phyloP scores from a whole-genome alignment of 2,113 vertebrate species.

The Toxostoma redivivum region DNA sequence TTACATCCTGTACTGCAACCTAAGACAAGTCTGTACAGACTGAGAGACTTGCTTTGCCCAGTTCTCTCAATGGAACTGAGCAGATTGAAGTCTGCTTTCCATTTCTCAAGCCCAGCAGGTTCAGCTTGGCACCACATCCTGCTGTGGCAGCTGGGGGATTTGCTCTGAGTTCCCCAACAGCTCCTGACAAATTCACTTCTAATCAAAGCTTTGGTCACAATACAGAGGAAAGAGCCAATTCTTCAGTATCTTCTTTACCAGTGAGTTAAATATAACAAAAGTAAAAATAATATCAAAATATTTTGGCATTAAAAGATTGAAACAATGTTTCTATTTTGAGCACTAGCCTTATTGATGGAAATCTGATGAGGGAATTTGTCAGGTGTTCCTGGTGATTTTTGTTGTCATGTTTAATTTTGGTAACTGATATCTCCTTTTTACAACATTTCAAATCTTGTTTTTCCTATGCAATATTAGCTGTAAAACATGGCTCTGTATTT shows the following conservation, averaged over 20 bases:
- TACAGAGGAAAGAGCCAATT: background rate
- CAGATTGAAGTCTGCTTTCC: background rate
- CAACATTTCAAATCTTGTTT: background rate
- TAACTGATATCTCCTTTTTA: background rate
- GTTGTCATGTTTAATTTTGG: background rate
- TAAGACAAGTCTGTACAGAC: background rate
- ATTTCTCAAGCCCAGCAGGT: background rate
- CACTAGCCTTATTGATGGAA: background rate
- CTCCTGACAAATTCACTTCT: background rate
- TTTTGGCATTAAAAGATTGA: background rate
- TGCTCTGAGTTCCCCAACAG: background rate
- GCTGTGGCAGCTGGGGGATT: background rate
- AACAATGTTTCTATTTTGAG: background rate
- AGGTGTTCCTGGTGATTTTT: background rate
- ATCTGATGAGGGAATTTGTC: background rate
- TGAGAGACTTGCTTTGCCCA: background rate
- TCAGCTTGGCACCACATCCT: background rate
- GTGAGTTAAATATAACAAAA: background rate
- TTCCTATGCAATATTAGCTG: background rate
- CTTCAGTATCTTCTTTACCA: background rate
- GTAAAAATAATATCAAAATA: background rate
- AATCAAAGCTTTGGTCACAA: background rate
- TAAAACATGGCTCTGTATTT: background rate
- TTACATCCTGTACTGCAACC: no score
- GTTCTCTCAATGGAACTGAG: background rate